These are phyloP conservation scores for Chelonia mydas DNA, from an alignment of 2,797 vertebrate genomes.

Conservation along the genomic window DNA sequence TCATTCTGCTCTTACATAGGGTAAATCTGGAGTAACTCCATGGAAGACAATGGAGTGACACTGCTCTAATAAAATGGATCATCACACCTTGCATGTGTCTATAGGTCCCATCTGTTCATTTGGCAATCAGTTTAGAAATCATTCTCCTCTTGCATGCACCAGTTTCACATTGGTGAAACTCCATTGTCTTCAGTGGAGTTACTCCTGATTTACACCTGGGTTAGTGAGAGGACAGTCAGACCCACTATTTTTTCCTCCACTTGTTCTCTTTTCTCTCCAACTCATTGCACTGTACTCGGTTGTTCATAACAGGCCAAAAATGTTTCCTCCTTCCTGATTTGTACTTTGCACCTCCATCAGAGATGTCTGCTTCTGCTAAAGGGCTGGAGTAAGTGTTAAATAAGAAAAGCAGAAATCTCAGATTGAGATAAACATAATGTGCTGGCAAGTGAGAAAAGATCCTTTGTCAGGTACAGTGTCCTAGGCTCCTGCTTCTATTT, in stretches of 20 bases:
- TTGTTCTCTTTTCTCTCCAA: not conserved
- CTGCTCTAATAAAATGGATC: not conserved
- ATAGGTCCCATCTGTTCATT: not conserved
- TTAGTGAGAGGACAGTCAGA: not conserved
- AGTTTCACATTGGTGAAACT: not conserved
- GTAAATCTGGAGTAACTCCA: not conserved
- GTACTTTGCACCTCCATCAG: not conserved
- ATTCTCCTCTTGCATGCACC: not conserved
- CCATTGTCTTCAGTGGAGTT: not conserved
- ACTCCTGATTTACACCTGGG: not conserved
- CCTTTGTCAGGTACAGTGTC: conserved; percentile 10
- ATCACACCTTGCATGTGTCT: not conserved
- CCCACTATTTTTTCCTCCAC: not conserved
- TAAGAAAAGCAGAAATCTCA: not conserved
- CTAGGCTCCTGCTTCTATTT: not conserved
- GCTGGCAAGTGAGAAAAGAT: not conserved
- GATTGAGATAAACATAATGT: not conserved
- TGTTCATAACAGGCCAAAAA: not conserved
- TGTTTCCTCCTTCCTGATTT: not conserved
- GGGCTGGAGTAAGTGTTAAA: not conserved
- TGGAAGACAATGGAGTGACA: not conserved
- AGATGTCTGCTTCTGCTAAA: not conserved
- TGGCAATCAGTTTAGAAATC: not conserved
- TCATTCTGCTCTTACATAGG: rapidly evolving
- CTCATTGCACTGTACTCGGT: not conserved